These are phyloP conservation scores for Keiferia lycopersicella DNA, from an alignment of 2,888 invertebrate species.

Conservation along the genomic window DNA sequence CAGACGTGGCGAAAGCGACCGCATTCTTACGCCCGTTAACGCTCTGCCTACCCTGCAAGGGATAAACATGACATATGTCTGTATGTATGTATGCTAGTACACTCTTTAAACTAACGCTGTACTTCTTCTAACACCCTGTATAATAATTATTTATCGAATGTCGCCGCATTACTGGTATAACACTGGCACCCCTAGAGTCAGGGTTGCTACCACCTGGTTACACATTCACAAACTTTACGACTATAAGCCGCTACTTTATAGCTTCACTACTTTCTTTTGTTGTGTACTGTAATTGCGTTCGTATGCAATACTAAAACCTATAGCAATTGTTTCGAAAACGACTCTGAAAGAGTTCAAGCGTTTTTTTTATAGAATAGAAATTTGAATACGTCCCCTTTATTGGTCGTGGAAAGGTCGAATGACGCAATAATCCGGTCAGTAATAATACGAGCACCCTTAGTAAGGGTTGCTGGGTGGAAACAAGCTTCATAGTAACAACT, in stretches of 20 bases:
- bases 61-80: too few species aligned
- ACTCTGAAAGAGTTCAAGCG: background rate
- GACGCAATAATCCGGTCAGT: background rate
- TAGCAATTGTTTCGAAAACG: slow-evolving; percentile 3
- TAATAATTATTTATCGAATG: slow-evolving; percentile 10
- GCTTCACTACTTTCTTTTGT: slow-evolving; percentile 14
- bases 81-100: too few species aligned
- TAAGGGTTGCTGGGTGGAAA: slow-evolving; percentile 13
- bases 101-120: too few species aligned
- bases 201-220: slow-evolving; percentile 21
- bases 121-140: too few species aligned
- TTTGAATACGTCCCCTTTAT: slow-evolving; percentile 10
- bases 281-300: background rate
- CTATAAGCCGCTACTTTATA: slow-evolving; percentile 13
- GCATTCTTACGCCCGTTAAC: too few species aligned
- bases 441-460: background rate
- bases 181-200: background rate
- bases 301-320: background rate
- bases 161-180: background rate
- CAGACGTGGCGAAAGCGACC: too few species aligned
- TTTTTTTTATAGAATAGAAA: background rate
- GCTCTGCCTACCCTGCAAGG: too few species aligned
- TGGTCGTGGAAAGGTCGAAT: background rate
- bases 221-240: slow-evolving; percentile 18
- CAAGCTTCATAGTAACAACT: background rate